Base-by-base conservation (phyloP, 2,888 invertebrate species). In the Caradrina clavipalpis region DNA sequence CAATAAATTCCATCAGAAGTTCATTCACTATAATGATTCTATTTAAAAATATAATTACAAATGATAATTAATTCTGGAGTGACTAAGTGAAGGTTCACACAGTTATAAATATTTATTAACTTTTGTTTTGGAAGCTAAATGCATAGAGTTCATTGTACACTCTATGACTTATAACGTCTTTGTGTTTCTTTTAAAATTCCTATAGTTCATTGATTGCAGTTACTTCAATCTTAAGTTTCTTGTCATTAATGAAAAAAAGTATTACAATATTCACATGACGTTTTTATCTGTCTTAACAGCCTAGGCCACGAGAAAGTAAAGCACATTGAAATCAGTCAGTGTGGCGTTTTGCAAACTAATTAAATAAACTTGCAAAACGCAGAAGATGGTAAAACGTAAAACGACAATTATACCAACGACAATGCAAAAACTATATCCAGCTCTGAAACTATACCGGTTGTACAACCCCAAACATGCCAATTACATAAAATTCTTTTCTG, bases 1-100 rank as follows among this genome's bases (percentile, higher is more conserved):
- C 80, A 74, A 63, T 45, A 62, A 63, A 79, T 74, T 67, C 80
- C 58, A 74, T 79, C 35, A 56, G 42, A 60, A 49, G 51, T 60
- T 76, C 39, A 69, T 69, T 76, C 76, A 47, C 21, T 51, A 47
- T 21, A 10, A 39, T 60, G 51, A 39, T 79, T 49, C 62, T 62
- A 63, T 74, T 79, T 67, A 62, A 53, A 73, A 74, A 51, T 62
- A 53, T 80, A 76, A 76, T 76, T 73, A 78, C 31, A 61, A 65
- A 47, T 61, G 51, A 47, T 78, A 76, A 76, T 79, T 76, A 74
- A 63, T 79, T 74, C 62, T 49, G 42, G 8, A 59, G 58, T 62
- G 54, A 73, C 50, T 72, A 47, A 75, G 57, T 66, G 66, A 73
- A 53, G 56, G 35, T 79, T 79, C 67, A 65, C 57, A 58, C 22